Base-by-base conservation (phyloP, 2,113 vertebrate genomes). In the Manacus vitellinus region DNA sequence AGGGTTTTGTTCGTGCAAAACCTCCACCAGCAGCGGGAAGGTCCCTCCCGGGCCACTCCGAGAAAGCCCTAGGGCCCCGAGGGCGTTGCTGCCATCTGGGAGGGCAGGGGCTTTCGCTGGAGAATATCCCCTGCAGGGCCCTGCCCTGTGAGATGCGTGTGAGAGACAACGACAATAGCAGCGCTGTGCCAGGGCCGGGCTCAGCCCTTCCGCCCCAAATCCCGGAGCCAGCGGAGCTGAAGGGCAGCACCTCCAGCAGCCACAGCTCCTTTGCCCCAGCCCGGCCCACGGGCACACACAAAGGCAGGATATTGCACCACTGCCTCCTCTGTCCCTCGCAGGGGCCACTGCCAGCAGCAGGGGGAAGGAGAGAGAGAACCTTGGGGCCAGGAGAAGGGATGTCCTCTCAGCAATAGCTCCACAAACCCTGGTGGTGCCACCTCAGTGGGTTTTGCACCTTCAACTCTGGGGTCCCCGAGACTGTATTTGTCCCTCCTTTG, bases 281-380 rank as follows among this genome's bases (percentile, higher is more conserved):
- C 61, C 2, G 0, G 80, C 49, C 86, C 5, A 0, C 11, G 37
- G 54, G 56, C 63, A 56, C 58, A 37, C 55, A 91, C 73, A 94
- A 89, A 91, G 44, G 84, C 89, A 97, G 89, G 89, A 94, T 84
- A 74, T 87, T 77, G 83, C 91, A 90, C 62, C 88, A 79, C 9
- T 1, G 8, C 49, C 67, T 65, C 52, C 52, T 37, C 47, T 6
- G 5, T 23, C 39, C 76, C n/a, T 3, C 3, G 2, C 12, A 2
- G 54, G 44, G 55, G 54, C 54, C 31, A 2, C 55, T 33, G 56
- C n/a, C 61, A 75, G 56, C 73, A 54, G 55, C 43, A 31, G 0
- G 37, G 31, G 68, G 25, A 80, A 84, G 44, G 73, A 77, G 5
- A 61, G 33, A 0, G 18, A 47, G 43, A 8, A 15, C 37, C 55